Base-by-base conservation (phyloP, 2,888 invertebrate species). In the Eilema caniola region DNA sequence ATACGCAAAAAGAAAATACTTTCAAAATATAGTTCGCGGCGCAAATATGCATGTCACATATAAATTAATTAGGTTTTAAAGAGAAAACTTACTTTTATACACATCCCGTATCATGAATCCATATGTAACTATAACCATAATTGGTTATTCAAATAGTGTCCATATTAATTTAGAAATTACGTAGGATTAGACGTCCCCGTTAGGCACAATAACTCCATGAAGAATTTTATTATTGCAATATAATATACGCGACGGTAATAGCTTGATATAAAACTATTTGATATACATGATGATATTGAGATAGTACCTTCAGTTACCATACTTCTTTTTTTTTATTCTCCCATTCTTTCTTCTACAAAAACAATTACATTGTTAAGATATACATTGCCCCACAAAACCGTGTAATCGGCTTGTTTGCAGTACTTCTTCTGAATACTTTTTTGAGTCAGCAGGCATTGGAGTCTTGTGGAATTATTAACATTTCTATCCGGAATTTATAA, bases 181-280 rank as follows among this genome's bases (percentile, higher is more conserved):
- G 61, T 31, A 33, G 31, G 23, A 23, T n/a, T 62, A 33, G 59
- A 25, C 28, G 59, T 59, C 25, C 24, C 59, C 59, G 59, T 24
- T 59, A 28, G 59, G 16, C 59, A 16, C 59, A 24, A 25, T 59
- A 59, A 59, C 25, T 59, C 59, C 16, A 59, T 25, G 25, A 28
- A 59, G 28, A 59, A 59, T 23, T 62, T 31, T 33, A 62, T 31
- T 33, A 31, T 23, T 10, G n/a, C 23, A 20, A 0, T 33, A 33
- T n/a, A 37, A 33, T 37, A 33, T 20, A 62, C 23, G 62, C 62
- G 62, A 31, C 62, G 62, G 62, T 37, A 59, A 59, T 59, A 25
- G 33, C n/a, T 61, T 31, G 28, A 11, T 28, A 61, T 61, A 28
- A 11, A 61, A 31, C 53, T n/a, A n/a, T n/a, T 61, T 61, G n/a